Conservation (phyloP, 2,113 vertebrate species). For the Hemibagrus wyckioides region DNA sequence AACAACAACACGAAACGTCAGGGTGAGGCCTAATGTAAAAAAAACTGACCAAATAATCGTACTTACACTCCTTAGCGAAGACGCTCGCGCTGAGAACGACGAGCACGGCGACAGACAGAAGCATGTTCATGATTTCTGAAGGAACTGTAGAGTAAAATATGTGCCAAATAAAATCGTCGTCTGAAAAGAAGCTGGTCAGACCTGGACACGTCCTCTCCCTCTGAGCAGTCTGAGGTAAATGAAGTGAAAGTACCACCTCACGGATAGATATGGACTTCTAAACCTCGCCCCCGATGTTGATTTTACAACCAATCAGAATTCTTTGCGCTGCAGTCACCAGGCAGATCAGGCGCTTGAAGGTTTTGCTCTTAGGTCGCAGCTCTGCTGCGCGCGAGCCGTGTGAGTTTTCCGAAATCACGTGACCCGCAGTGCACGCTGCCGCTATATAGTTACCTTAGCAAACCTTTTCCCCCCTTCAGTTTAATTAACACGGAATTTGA, state of each 20-base stretch:
- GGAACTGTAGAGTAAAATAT: too few species aligned
- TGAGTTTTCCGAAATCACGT: slow-evolving; percentile 5
- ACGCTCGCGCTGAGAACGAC: slow-evolving; percentile 22
- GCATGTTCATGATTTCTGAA: background rate
- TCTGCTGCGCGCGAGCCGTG: too few species aligned
- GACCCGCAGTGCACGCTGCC: background rate
- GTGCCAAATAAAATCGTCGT: rapidly evolving
- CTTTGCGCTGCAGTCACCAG: background rate
- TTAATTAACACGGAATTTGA: too few species aligned
- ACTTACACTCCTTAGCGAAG: slow-evolving; percentile 41
- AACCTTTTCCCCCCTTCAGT: background rate
- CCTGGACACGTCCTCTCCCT: rapidly evolving
- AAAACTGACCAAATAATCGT: background rate
- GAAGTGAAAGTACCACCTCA: background rate
- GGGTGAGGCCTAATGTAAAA: background rate
- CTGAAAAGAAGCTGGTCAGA: background rate
- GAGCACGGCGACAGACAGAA: background rate
- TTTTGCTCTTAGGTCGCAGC: too few species aligned
- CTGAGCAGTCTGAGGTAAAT: background rate
- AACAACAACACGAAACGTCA: background rate
- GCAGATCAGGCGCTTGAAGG: background rate
- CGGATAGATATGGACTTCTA: rapidly evolving
- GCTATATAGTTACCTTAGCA: background rate
- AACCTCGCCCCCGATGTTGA: background rate
- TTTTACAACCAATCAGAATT: slow-evolving; percentile 29